phyloP scores from a whole-genome alignment of 2,888 invertebrate species.

The Barypeithes pellucidus region DNA sequence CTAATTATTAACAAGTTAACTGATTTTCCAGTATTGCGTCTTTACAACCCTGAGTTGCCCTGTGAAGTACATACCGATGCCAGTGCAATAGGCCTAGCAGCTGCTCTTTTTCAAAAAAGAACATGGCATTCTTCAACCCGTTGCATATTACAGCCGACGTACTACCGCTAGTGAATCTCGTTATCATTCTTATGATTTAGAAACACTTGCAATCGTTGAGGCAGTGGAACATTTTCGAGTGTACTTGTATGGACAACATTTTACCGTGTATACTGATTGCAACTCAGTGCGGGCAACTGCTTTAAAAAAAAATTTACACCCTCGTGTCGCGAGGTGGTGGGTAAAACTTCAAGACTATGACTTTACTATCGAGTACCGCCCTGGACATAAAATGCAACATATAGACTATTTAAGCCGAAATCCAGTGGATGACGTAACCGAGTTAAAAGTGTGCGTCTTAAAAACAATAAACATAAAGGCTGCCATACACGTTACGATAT shows the following conservation, averaged over 20 bases:
- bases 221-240: conserved; percentile 34
- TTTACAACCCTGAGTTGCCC: conserved; percentile 48
- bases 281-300: conserved; percentile 56
- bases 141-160: conserved; percentile 55
- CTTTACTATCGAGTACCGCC: conserved; percentile 57
- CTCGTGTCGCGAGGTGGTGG: background rate
- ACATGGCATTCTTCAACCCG: conserved; percentile 42
- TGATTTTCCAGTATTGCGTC: conserved; percentile 46
- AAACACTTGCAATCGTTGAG: conserved; percentile 54
- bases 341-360: conserved; percentile 57
- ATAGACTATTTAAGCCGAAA: conserved; percentile 57
- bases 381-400: conserved; percentile 56
- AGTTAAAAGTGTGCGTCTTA: conserved; percentile 37
- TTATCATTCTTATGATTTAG: conserved; percentile 57
- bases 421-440: conserved; percentile 29
- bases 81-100: conserved; percentile 45
- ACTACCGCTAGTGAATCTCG: conserved; percentile 53
- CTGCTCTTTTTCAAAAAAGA: conserved; percentile 47
- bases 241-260: conserved; percentile 32
- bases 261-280: conserved; percentile 46
- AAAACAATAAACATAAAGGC: conserved; percentile 30
- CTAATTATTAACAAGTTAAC: conserved; percentile 49
- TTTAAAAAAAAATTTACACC: background rate
- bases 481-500: too few species aligned
- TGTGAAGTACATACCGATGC: conserved; percentile 52